These are phyloP conservation scores for Strix uralensis DNA, from an alignment of 2,113 vertebrate species.

Conservation along the genomic window DNA sequence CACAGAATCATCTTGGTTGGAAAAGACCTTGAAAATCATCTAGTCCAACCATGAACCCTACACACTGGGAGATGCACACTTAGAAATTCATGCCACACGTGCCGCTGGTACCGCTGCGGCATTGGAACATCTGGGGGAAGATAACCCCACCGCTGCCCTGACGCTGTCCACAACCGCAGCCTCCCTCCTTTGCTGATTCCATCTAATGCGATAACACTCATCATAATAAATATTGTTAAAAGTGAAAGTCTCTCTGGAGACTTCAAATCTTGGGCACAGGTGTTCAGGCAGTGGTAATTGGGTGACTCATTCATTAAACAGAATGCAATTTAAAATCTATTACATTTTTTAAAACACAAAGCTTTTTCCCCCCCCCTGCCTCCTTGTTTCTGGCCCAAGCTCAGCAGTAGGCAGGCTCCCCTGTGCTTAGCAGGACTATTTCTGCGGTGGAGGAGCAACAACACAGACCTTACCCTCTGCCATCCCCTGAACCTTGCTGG, in stretches of 20 bases:
- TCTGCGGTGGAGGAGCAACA: background rate
- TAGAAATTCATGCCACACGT: background rate
- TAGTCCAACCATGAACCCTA: too few relatives aligned
- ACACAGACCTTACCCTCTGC: background rate
- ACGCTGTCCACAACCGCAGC: background rate
- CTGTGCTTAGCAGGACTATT: background rate
- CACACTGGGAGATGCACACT: background rate
- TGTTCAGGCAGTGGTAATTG: constrained; percentile 62
- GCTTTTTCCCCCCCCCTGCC: background rate
- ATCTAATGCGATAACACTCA: constrained; percentile 37
- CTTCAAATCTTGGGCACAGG: constrained; percentile 50
- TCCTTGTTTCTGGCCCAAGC: background rate
- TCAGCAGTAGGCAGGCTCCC: constrained; percentile 29
- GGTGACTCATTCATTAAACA: constrained; percentile 70
- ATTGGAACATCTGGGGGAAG: too few relatives aligned
- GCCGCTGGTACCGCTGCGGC: background rate
- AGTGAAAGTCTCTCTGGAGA: constrained; percentile 64
- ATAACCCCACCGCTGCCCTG: background rate
- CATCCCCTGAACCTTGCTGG: background rate
- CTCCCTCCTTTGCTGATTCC: background rate
- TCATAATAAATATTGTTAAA: constrained; percentile 65
- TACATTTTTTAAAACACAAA: constrained; percentile 58
- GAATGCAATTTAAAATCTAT: constrained; percentile 72
- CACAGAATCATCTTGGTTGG: too few relatives aligned
- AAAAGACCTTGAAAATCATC: too few relatives aligned